Conservation (phyloP, 2,797 vertebrate species). For the Telmatherina bonti region DNA sequence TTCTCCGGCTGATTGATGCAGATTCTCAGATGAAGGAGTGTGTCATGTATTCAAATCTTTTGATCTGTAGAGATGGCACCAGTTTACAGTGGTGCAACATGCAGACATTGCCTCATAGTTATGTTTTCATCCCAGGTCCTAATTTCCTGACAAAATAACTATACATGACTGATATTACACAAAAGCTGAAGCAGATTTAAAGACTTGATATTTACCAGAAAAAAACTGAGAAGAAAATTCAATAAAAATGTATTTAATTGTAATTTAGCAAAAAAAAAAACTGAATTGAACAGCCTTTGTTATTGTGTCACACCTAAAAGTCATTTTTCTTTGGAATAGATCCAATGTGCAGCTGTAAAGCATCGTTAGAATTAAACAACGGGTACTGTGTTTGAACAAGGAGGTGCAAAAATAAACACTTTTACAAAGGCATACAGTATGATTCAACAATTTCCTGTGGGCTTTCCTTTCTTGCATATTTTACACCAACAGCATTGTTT, state of each 20-base stretch:
- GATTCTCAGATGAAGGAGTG: not conserved
- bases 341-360: not conserved
- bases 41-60: not conserved
- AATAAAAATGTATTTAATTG: not conserved
- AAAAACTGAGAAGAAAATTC: not conserved
- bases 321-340: not conserved
- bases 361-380: not conserved
- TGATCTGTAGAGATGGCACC: not conserved
- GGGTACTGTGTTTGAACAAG: not conserved
- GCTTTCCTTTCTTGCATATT: not conserved
- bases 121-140: not conserved
- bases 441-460: not conserved
- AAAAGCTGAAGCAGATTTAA: conserved; percentile 6
- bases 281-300: not conserved
- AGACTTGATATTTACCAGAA: not conserved
- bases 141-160: not conserved
- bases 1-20: not conserved
- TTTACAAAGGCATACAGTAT: not conserved
- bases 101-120: not conserved
- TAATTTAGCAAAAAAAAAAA: not conserved
- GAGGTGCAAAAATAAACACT: no score
- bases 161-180: not conserved
- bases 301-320: not conserved
- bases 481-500: not conserved
- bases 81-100: not conserved